Conservation (phyloP, 2,888 invertebrate species). For the Spisula subtruncata region DNA sequence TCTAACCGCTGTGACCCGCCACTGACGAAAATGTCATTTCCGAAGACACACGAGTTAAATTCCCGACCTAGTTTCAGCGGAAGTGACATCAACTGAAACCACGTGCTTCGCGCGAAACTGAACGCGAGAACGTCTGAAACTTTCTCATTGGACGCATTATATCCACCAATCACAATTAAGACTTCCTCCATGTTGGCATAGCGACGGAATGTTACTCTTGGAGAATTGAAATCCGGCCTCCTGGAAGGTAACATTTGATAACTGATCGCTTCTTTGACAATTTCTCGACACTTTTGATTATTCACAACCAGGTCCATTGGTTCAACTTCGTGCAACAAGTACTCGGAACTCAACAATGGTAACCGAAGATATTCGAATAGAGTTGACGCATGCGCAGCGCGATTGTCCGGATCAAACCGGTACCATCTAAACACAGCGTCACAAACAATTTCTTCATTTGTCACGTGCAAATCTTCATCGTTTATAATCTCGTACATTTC, state of each 20-base stretch:
- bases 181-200: constrained; percentile 78
- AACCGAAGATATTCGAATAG: constrained; percentile 80
- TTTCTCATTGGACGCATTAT: constrained; percentile 76
- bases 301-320: constrained; percentile 74
- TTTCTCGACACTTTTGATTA: constrained; percentile 74
- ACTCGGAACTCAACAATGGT: constrained; percentile 79
- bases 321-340: constrained; percentile 77
- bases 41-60: constrained; percentile 76
- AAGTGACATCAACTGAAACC: constrained; percentile 76
- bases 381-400: constrained; percentile 88
- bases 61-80: constrained; percentile 76
- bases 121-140: constrained; percentile 78
- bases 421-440: constrained; percentile 92
- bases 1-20: constrained; percentile 79
- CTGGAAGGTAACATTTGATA: constrained; percentile 80
- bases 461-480: constrained; percentile 94
- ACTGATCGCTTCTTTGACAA: constrained; percentile 79
- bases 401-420: constrained; percentile 89
- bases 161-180: constrained; percentile 77
- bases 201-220: constrained; percentile 73
- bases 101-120: constrained; percentile 72
- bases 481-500: constrained; percentile 93
- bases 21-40: constrained; percentile 79
- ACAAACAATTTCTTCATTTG: constrained; percentile 94
- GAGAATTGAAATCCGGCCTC: constrained; percentile 76